Base-by-base conservation (phyloP, 92 coral and sea anemone genomes). In the Zoanthus sansibaricus region DNA sequence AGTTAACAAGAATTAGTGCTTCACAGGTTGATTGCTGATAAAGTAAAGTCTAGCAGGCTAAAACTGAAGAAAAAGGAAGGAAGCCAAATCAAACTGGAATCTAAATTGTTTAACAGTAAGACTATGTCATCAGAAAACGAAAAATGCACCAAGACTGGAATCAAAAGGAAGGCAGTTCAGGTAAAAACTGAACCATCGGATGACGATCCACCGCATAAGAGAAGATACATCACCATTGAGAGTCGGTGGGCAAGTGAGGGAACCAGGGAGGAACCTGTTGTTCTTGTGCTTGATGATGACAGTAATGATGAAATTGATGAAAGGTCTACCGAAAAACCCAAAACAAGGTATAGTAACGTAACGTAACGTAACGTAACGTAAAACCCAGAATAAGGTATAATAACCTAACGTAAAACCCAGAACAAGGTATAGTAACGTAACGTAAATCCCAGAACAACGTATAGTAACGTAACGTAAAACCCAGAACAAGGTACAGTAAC, bases 221-320 rank as follows among this genome's bases (percentile, higher is more conserved):
- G 55, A 51, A 62, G 84, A 79, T 44, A 47, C 48, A 37, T 44
- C 33, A 62, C 44, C n/a, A 21, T 64, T 61, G 61, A 79, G 58
- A 45, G 49, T 5, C 5, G 14, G 1, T 66, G 56, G 18, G 42
- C 72, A 45, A 2, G 3, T 21, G 55, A 45, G 6, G 71, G 8
- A 15, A 45, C 56, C 9, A 47, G 61, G 16, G 72, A 62, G 20
- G 84, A 79, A 44, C 84, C 84, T 32, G 72, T 79, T 42, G 68
- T 79, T 16, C 84, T 79, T 61, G 73, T 79, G 58, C 84, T 79
- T 44, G 84, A 79, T 79, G 84, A 79, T 20, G 84, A 79, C 7
- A 69, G 68, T 62, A 44, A 79, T 18, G 74, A 18, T 21, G 83
- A 5, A 17, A n/a, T 7, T 44, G 73, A 18, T 46, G 44, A 18